Evolutionary conservation across 2,888 invertebrate genomes (phyloP).

Genomic region (Patella ulyssiponensis): DNA sequence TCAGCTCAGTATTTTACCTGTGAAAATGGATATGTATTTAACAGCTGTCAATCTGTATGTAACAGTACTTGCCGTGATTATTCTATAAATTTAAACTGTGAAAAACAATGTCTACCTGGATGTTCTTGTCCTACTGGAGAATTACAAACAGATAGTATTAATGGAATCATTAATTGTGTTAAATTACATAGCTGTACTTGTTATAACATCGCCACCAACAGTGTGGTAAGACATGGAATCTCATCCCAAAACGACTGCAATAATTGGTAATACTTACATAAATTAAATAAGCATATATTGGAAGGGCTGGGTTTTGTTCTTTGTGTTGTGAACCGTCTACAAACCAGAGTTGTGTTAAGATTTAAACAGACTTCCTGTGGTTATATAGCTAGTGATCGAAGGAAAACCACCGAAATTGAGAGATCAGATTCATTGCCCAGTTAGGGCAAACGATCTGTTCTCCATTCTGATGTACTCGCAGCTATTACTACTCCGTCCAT

Average conservation of each 20-base stretch:
- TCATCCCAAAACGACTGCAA: conserved; percentile 29
- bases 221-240: conserved; percentile 20
- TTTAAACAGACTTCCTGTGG: no score
- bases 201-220: conserved; percentile 25
- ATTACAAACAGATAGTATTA: conserved; percentile 14
- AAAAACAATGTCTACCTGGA: conserved; percentile 79
- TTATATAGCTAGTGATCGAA: no score
- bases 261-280: conserved; percentile 31
- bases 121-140: conserved; percentile 83
- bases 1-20: neutral
- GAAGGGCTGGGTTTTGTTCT: no score
- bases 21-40: conserved; percentile 26
- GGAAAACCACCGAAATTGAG: no score
- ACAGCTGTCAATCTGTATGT: conserved; percentile 40
- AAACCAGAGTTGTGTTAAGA: no score
- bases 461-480: no score
- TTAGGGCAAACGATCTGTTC: no score
- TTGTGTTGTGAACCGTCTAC: no score
- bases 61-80: conserved; percentile 33
- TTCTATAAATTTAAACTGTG: conserved; percentile 5
- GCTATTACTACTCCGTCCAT: no score
- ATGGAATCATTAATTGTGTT: conserved; percentile 31
- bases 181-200: conserved; percentile 31
- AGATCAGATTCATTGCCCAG: no score
- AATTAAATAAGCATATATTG: no score